phyloP scores from a whole-genome alignment of 2,113 vertebrate species.

The Phasianus colchicus region DNA sequence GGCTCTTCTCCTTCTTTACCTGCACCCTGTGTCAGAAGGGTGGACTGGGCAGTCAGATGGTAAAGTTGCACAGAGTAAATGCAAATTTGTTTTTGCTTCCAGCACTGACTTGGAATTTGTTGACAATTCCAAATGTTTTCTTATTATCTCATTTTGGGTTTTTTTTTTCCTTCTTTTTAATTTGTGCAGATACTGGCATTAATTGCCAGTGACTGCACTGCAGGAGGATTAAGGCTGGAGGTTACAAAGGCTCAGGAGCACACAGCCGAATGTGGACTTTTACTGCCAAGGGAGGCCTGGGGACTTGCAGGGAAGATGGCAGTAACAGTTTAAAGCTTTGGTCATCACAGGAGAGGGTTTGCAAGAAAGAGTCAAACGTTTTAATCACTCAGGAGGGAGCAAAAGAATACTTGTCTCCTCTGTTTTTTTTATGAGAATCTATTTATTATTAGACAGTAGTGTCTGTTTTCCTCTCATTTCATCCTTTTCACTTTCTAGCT shows the following conservation, averaged over 20 bases:
- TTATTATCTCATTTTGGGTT: neutral
- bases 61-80: neutral
- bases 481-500: neutral
- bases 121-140: neutral
- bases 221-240: neutral
- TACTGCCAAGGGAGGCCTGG: neutral
- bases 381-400: neutral
- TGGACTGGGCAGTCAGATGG: neutral
- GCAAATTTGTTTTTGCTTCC: neutral
- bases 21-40: neutral
- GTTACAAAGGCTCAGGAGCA: neutral
- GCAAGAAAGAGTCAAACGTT: neutral
- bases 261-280: neutral
- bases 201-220: neutral
- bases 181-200: neutral
- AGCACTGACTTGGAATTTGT: neutral
- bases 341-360: neutral
- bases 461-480: neutral
- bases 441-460: neutral
- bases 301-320: neutral
- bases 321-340: constrained; percentile 18
- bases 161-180: neutral
- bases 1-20: neutral
- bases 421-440: neutral
- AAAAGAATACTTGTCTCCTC: neutral